Evolutionary conservation across 1,140 invertebrate genomes (phyloP), one percentile per base, ranked within the genome.

Genomic region (Coenobita brevimanus): DNA sequence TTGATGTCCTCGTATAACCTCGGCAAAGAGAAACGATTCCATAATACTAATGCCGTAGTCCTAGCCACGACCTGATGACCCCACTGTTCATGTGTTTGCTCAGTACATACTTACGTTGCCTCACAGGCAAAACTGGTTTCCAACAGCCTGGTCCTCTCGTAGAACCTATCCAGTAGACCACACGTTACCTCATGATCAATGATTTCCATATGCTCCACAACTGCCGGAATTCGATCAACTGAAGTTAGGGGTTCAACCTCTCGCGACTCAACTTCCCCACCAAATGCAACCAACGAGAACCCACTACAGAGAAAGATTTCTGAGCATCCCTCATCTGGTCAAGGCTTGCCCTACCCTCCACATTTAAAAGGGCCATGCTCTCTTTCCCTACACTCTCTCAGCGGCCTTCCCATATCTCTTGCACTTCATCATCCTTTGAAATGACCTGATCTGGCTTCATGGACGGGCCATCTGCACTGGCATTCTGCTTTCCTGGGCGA

Each of bases 1-100:
- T 76, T 76, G n/a, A n/a, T n/a, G 41, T 73, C 69, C 69, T 73
- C 69, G 15, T 73, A 38, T 21, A 73, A 38, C 3, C 69, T 38
- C n/a, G 69, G 69, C 69, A 10, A 73, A 3, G 2, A 13, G 38
- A 33, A 73, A 15, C 10, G 33, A 3, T 1, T 38, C 8, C 38
- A n/a, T 6, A 27, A 6, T 15, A 73, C n/a, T n/a, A n/a, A n/a
- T 3, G 8, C 50, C 21, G 50, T 54, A 21, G 21, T 21, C 50
- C 50, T 21, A 54, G 50, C 21, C 8, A 21, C 36, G 30, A 1
- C 33, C n/a, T n/a, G n/a, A n/a, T n/a, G n/a, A n/a, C n/a, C n/a
- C n/a, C n/a, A n/a, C n/a, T n/a, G n/a, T n/a, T n/a, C n/a, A n/a
- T n/a, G n/a, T n/a, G n/a, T n/a, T n/a, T n/a, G n/a, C n/a, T n/a